Evolutionary conservation across 2,888 invertebrate genomes (phyloP), one percentile per base, ranked within the genome.

Genomic region (Oscheius myriophilus): DNA sequence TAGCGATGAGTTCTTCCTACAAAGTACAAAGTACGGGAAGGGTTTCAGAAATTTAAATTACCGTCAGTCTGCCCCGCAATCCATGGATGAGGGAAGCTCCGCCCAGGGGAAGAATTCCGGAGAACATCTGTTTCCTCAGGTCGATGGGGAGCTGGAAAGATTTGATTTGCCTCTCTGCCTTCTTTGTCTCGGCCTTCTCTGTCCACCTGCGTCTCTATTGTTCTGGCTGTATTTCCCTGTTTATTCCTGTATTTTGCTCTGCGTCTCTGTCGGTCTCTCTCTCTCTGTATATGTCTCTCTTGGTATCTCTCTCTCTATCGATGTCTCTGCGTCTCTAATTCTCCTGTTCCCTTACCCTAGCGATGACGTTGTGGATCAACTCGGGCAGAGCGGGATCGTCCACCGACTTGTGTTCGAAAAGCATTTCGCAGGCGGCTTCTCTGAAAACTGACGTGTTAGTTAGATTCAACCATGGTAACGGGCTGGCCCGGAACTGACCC

Each of bases 31-130:
- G n/a, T n/a, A n/a, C n/a, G n/a, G n/a, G n/a, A n/a, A n/a, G n/a
- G n/a, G n/a, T n/a, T n/a, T n/a, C n/a, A n/a, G n/a, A n/a, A n/a
- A n/a, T n/a, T n/a, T n/a, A n/a, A n/a, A n/a, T n/a, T n/a, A 76
- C 78, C 71, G 91, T 91, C 0, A 97, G 89, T 64, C 96, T 90
- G 25, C 92, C 90, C 83, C 91, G 90, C 82, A 97, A 91, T 0
- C 96, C 96, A 65, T 92, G 91, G 75, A 93, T 89, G 90, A 92
- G 92, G 0, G 92, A 90, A 1, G 92, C 92, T 14, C 97, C 97
- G 43, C 96, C 97, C 66, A 92, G 91, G 23, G 96, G 88, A 66
- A 96, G 89, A 78, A 96, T 91, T 88, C 93, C 94, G 87, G 91
- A 92, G 0, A 93, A 92, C 49, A 97, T 89, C 58, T 90, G 89